Evolutionary conservation across 2,888 invertebrate species (phyloP).

Genomic region (Oxytorus armatus): DNA sequence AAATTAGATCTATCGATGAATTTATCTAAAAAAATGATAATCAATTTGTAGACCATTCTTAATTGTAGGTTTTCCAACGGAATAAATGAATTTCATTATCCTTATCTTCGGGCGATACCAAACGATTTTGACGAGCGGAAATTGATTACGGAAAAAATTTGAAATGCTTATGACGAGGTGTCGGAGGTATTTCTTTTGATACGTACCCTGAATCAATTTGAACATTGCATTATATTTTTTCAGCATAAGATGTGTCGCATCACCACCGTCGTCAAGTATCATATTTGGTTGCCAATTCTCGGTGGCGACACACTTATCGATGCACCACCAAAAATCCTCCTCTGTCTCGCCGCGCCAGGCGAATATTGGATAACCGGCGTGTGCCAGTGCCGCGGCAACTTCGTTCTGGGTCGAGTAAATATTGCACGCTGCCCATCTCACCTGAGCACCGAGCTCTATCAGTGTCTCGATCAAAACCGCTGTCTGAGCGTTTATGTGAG

Average conservation of each 20-base stretch:
- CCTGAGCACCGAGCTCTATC: slow-evolving; percentile 94
- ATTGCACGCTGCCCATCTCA: slow-evolving; percentile 99
- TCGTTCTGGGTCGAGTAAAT: slow-evolving; percentile 99
- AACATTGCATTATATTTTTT: slow-evolving; percentile 98
- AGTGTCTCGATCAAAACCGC: slow-evolving; percentile 97
- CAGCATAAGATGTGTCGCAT: slow-evolving; percentile 97
- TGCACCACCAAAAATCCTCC: slow-evolving; percentile 99
- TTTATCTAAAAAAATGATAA: too few species aligned
- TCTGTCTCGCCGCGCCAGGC: slow-evolving; percentile 99
- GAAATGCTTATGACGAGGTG: too few species aligned
- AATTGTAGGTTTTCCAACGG: too few species aligned
- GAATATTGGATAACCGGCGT: slow-evolving; percentile 95
- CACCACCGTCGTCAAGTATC: slow-evolving; percentile 98
- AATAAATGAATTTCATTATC: too few species aligned
- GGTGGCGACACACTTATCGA: slow-evolving; percentile 96
- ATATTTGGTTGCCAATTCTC: slow-evolving; percentile 99
- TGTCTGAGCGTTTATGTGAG: slow-evolving; percentile 99
- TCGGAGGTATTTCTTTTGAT: too few species aligned
- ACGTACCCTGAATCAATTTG: slow-evolving; percentile 93
- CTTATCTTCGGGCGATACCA: too few species aligned
- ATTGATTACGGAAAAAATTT: too few species aligned
- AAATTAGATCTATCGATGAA: too few species aligned
- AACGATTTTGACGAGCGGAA: too few species aligned
- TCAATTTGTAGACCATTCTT: too few species aligned
- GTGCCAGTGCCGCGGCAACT: slow-evolving; percentile 97